Evolutionary conservation across 1,140 invertebrate genomes (phyloP).

Genomic region (Gryon sp.): DNA sequence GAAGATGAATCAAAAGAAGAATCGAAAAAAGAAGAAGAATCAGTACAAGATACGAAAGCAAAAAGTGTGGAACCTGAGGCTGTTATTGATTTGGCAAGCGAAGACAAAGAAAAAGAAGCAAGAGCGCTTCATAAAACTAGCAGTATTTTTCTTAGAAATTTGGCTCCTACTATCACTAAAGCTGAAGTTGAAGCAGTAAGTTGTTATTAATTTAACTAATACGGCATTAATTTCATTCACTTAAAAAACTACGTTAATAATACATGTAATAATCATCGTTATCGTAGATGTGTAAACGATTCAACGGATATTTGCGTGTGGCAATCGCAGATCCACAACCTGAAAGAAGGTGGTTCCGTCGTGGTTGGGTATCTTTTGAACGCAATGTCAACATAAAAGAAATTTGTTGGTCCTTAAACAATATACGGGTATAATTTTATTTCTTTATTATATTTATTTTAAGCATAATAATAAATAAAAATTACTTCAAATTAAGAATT

Average conservation of each 20-base stretch:
- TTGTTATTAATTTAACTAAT: constrained; percentile 59
- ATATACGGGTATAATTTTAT: constrained; percentile 86
- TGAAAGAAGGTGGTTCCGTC: constrained; percentile 95
- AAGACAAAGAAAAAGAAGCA: constrained; percentile 82
- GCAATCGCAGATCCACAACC: constrained; percentile 98
- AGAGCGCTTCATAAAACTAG: constrained; percentile 94
- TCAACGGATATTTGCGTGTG: constrained; percentile 96
- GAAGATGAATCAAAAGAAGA: constrained; percentile 66
- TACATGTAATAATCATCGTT: too few species aligned
- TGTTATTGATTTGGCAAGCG: constrained; percentile 76
- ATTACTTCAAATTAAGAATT: too few species aligned
- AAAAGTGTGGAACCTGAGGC: constrained; percentile 71
- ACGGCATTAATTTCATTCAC: too few species aligned
- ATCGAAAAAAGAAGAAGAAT: constrained; percentile 66
- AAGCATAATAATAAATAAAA: too few species aligned
- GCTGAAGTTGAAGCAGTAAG: constrained; percentile 97
- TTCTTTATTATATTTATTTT: too few species aligned
- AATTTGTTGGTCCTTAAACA: constrained; percentile 99
- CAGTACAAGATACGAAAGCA: constrained; percentile 65
- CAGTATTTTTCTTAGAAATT: constrained; percentile 97
- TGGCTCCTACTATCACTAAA: constrained; percentile 97
- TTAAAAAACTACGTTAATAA: not conserved
- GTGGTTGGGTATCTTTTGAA: constrained; percentile 99
- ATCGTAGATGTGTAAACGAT: constrained; percentile 96
- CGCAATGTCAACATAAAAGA: constrained; percentile 99